Base-by-base conservation (phyloP, 1,140 invertebrate genomes). In the Pemphigus obesinymphae region DNA sequence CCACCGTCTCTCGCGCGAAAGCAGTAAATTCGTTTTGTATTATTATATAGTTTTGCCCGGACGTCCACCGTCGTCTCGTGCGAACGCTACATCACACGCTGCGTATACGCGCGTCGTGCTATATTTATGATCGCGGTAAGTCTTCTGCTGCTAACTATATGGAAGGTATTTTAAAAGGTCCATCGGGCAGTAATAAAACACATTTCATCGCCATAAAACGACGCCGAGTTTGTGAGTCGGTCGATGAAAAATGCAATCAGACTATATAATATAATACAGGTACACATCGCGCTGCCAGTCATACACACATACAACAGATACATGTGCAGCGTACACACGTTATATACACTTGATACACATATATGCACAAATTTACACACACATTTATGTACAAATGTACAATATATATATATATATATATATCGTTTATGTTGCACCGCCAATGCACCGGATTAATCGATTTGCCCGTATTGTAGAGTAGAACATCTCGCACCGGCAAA, bases 131-230 rank as follows among this genome's bases (percentile, higher is more conserved):
- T 40, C 63, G 2, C 37, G 37, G n/a, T 11, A 13, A 70, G 68
- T 70, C 40, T 23, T 13, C 37, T 34, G 11, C 34, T 20, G 17
- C 66, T 15, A 3, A n/a, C n/a, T n/a, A 23, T 17, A 8, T 10
- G 7, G 37, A 70, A 70, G 68, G 40, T 70, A 70, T 70, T 70
- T 70, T 70, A 70, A 70, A 70, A 70, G 68, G 40, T 70, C 40
- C 68, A 70, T 70, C 40, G 68, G 23, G 66, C 29, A 70, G 68
- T 26, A 45, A 43, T 70, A 70, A 70, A 45, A 70, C 68, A 70
- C 68, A 45, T 45, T 70, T 45, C 68, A 70, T 70, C 68, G 68
- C 68, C 68, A 70, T 70, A 45, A 70, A 70, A 70, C 68, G 37
- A 29, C 15, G 15, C 13, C 5, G 40, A 70, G 40, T 45, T 45